A percentile compares a stretch with the other conserved stretches of the same genome.
Conservation (phyloP, 2,113 vertebrate species). For the Tachuris rubrigastra region DNA sequence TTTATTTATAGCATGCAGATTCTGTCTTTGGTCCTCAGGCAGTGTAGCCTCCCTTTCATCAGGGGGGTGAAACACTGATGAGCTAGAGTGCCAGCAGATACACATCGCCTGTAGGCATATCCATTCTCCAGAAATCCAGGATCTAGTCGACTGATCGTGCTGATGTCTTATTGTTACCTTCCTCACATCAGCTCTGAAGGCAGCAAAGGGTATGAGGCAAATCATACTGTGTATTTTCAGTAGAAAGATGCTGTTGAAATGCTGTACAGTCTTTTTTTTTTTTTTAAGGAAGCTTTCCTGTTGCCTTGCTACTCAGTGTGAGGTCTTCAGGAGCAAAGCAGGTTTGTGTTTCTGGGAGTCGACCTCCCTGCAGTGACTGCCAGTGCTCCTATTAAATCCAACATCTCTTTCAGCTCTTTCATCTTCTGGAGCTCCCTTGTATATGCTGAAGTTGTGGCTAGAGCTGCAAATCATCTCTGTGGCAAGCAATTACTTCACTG, state of each 20-base stretch:
- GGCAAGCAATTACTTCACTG: not conserved
- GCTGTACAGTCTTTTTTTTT: not conserved
- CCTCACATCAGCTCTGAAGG: not conserved
- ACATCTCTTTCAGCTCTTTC: not conserved
- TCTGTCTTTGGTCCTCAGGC: not conserved
- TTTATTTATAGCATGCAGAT: not conserved
- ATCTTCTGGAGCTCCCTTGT: not conserved
- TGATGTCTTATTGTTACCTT: not conserved
- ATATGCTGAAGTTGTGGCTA: not conserved
- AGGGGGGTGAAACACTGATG: not conserved
- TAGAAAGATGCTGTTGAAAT: not conserved
- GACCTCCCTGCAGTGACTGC: not conserved
- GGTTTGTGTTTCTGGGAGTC: not conserved
- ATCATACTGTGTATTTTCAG: not conserved
- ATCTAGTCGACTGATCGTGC: not conserved
- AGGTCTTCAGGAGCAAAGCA: not conserved
- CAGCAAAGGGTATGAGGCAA: not conserved
- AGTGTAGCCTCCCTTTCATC: not conserved
- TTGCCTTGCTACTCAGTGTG: not conserved
- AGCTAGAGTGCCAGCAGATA: not conserved
- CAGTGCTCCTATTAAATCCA: not conserved
- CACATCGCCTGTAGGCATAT: not conserved
- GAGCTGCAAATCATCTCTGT: not conserved
- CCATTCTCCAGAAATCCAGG: not conserved
- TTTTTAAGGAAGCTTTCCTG: not conserved